Conservation (phyloP, 2,797 vertebrate species). For the Acipenser transmontanus region DNA sequence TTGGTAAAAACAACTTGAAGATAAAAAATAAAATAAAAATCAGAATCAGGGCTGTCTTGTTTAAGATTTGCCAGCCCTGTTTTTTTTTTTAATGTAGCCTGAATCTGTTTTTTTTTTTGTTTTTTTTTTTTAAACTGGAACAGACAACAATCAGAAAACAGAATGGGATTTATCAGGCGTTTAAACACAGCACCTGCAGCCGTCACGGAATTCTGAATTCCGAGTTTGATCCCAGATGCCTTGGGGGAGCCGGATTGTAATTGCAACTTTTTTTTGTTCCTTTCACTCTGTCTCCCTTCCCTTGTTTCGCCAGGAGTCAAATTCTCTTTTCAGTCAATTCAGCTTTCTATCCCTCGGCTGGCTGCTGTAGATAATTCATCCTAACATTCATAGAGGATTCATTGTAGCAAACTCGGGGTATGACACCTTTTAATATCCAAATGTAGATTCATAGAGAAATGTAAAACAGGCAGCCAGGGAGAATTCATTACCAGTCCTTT, state of each 20-base stretch:
- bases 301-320: not conserved
- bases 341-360: not conserved
- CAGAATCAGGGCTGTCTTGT: too few species aligned
- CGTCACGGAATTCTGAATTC: not conserved
- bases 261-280: not conserved
- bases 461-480: slow-evolving; percentile 51
- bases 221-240: not conserved
- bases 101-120: too few species aligned
- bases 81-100: too few species aligned
- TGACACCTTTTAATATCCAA: slow-evolving; percentile 76
- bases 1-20: too few species aligned
- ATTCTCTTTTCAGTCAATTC: not conserved
- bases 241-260: not conserved
- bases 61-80: too few species aligned
- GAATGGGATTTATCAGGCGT: not conserved
- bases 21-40: too few species aligned
- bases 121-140: too few species aligned
- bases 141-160: too few species aligned
- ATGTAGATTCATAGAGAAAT: slow-evolving; percentile 51
- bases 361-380: slow-evolving; percentile 49
- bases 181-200: not conserved
- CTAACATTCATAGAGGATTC: slow-evolving; percentile 70
- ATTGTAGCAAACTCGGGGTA: slow-evolving; percentile 51
- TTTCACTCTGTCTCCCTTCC: not conserved
- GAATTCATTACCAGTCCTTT: slow-evolving; percentile 54